Base-by-base conservation (phyloP, 2,113 vertebrate genomes). In the Rhynchopsitta pachyrhyncha region DNA sequence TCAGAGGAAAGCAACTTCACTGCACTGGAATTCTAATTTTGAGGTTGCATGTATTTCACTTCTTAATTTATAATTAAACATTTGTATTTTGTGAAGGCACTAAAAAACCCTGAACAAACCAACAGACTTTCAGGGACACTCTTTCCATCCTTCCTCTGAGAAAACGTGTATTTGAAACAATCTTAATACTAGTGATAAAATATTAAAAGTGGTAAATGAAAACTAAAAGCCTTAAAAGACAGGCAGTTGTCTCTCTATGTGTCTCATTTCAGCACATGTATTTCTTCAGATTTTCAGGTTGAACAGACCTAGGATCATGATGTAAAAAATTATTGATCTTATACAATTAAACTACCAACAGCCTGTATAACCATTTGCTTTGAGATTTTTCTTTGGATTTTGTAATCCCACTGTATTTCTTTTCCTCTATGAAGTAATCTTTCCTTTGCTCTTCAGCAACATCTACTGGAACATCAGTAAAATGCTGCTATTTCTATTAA, bases 381-480 rank as follows among this genome's bases (percentile, higher is more conserved):
- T 97, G 91, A 91, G 89, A 64, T 94, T 94, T 97, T 97, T 83
- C 85, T 77, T 57, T 86, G 92, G 64, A 89, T 97, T 97, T 97
- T 96, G 73, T 94, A 95, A 97, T 97, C 92, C 92, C 94, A 63
- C 88, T 92, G 94, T 93, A 95, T 96, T 97, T 97, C 94, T 96
- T 90, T 93, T 91, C 82, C 71, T 83, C 89, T 90, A 47, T 82
- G 94, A 96, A 97, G 95, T 49, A 90, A 96, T 97, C 94, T 96
- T 98, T 98, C 95, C 97, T 98, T 97, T 98, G 98, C 98, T 98
- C 98, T 98, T 94, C 97, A 98, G 98, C 98, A 98, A 97, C 98
- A 98, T 98, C 98, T 98, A 98, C 98, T 98, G 98, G 98, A 98
- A 98, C 95, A 96, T 95, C 96, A 97, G 97, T 95, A 98, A 98